phyloP scores from a whole-genome alignment of 1,140 invertebrate species.

The Tribolium castaneum region DNA sequence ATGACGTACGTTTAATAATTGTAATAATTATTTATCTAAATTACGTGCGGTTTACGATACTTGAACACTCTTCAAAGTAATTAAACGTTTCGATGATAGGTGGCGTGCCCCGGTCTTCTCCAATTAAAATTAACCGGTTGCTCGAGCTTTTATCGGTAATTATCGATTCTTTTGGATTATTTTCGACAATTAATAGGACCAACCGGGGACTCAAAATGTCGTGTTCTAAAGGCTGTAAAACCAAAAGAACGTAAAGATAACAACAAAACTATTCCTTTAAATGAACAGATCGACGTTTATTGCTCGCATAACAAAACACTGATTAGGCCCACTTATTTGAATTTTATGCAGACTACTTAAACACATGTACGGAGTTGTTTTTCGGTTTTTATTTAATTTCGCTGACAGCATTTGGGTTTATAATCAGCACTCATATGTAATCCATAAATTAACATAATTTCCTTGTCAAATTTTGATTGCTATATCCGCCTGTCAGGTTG shows the following conservation, averaged over 20 bases:
- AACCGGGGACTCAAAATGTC: neutral
- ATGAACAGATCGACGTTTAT: neutral
- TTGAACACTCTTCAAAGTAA: conserved; percentile 17
- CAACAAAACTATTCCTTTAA: conserved; percentile 9
- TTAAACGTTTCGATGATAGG: conserved; percentile 16
- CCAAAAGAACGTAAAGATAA: conserved; percentile 10
- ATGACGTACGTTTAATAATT: conserved; percentile 34
- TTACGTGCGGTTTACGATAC: conserved; percentile 31
- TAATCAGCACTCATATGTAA: neutral
- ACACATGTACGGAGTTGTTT: neutral
- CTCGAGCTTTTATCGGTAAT: conserved; percentile 20
- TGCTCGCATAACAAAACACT: conserved; percentile 8
- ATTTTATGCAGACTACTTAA: neutral
- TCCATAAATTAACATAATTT: conserved; percentile 20
- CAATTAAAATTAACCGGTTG: conserved; percentile 11
- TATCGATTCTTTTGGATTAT: conserved; percentile 17
- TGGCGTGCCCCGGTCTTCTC: neutral
- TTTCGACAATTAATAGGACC: conserved; percentile 23
- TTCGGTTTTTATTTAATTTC: neutral
- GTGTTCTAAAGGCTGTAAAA: conserved; percentile 22
- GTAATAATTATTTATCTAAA: conserved; percentile 34
- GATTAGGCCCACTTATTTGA: conserved; percentile 5
- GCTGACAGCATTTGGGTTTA: neutral
- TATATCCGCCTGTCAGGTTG: neutral
- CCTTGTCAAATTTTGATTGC: conserved; percentile 12